Conservation (phyloP, 1,140 invertebrate genomes). For the Scaptomyza montana region DNA sequence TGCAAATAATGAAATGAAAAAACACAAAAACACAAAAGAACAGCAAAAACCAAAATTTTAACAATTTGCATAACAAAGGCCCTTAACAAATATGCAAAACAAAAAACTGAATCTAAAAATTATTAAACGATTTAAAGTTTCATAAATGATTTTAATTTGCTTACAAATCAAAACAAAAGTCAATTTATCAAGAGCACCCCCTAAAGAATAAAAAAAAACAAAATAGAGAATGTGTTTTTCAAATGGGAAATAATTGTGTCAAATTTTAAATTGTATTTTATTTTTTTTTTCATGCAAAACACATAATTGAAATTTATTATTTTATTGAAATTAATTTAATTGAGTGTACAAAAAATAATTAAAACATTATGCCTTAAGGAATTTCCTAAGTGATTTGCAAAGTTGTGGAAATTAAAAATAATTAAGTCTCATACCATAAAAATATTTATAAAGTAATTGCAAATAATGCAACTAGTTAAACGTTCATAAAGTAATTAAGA, state of each 20-base stretch:
- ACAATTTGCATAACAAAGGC: conserved; percentile 32
- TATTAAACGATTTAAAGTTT: neutral
- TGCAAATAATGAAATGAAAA: conserved; percentile 9
- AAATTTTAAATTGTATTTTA: no score
- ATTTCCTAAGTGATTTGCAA: neutral
- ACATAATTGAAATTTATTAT: no score
- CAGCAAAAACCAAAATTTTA: conserved; percentile 35
- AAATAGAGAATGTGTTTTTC: no score
- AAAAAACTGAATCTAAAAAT: neutral
- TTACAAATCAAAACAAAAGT: neutral
- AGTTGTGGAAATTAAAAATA: conserved; percentile 28
- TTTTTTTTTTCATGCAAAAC: no score
- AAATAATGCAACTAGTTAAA: conserved; percentile 64
- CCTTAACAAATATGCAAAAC: neutral
- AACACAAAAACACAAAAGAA: conserved; percentile 38
- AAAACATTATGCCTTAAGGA: no score
- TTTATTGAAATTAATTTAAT: no score
- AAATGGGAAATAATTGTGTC: no score
- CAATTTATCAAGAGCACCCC: no score
- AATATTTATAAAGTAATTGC: conserved; percentile 65
- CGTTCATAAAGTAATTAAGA: conserved; percentile 71
- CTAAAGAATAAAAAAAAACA: no score
- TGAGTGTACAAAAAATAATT: no score
- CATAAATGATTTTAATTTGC: conserved; percentile 1
- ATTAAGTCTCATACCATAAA: conserved; percentile 21